Conservation (phyloP, 2,113 vertebrate genomes). For the Plotosus lineatus region DNA sequence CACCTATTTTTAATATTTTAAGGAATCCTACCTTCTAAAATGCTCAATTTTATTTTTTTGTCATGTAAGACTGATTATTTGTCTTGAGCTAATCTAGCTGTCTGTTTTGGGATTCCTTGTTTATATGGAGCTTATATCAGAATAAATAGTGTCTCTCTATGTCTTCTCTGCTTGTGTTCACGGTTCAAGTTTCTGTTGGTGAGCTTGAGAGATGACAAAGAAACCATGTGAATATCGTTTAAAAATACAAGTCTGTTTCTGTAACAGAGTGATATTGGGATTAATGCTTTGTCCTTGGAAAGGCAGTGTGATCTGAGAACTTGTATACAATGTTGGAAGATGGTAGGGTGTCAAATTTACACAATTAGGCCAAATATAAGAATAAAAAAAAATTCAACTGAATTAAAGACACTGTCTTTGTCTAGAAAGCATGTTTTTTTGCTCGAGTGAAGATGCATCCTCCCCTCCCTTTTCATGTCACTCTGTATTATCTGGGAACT, state of each 20-base stretch:
- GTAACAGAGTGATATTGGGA: constrained; percentile 22
- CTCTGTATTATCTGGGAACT: constrained; percentile 40
- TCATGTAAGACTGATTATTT: neutral
- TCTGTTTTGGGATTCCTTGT: constrained; percentile 13
- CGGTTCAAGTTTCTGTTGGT: neutral
- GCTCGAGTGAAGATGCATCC: constrained; percentile 33
- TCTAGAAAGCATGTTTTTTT: constrained; percentile 3
- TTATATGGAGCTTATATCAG: neutral
- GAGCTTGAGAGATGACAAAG: constrained; percentile 33
- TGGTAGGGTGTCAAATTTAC: neutral
- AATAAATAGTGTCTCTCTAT: too few species aligned
- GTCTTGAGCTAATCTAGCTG: neutral
- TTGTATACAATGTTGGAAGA: constrained; percentile 1
- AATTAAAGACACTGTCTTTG: neutral
- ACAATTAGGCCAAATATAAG: neutral
- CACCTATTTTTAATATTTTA: neutral
- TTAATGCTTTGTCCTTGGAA: constrained; percentile 12
- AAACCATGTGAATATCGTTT: constrained; percentile 40
- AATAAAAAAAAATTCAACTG: constrained; percentile 1
- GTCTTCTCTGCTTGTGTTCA: neutral
- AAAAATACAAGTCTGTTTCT: constrained; percentile 26
- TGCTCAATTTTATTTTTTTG: neutral
- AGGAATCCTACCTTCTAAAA: neutral
- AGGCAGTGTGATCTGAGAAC: neutral
- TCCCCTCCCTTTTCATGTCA: constrained; percentile 14